Evolutionary conservation across 2,113 vertebrate genomes (phyloP), one percentile per base, ranked within the genome.

Genomic region (Eptatretus burgeri): DNA sequence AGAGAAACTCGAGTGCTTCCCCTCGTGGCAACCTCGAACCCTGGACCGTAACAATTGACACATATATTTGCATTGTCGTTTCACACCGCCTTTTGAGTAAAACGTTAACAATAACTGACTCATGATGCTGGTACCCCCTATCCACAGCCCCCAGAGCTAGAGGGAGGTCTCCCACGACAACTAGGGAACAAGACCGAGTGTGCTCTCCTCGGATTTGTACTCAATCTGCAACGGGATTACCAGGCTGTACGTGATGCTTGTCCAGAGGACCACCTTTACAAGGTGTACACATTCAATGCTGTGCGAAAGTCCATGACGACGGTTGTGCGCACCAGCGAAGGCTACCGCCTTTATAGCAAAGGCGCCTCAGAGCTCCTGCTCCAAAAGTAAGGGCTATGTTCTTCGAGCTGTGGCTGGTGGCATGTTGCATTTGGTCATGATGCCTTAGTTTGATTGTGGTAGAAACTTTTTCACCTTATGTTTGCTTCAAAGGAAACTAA

Each of bases 161-260:
- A 96, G 77, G 89, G 91, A 66, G 91, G 91, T 69, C 77, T 98
- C 69, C 84, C 83, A 50, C 82, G 86, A 67, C 91, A 98, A 68
- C 83, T 94, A 76, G 91, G 91, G 67, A 98, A 98, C 78, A 98
- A 98, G 78, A 98, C 91, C 71, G 91, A 98, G 83, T 98, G 91
- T 93, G 81, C 91, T 83, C 85, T 98, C 82, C 77, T 98, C 69
- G 85, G 87, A 73, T 27, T 49, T 27, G 41, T 20, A 16, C 41
- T 49, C 14, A 14, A 49, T 63, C 17, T 63, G 63, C n/a, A 63
- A 5, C 11, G 63, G 27, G n/a, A 49, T n/a, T 64, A 27, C 49
- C 19, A 27, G 17, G 63, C 18, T 20, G 19, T 64, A 16, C 49
- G 19, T 49, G 19, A 5, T 16, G n/a, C 18, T 20, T 76, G 83